Percentiles rank a stretch among this genome's conserved stretches.
Conservation (phyloP, 2,888 invertebrate genomes). For the Drosophila incognita region DNA sequence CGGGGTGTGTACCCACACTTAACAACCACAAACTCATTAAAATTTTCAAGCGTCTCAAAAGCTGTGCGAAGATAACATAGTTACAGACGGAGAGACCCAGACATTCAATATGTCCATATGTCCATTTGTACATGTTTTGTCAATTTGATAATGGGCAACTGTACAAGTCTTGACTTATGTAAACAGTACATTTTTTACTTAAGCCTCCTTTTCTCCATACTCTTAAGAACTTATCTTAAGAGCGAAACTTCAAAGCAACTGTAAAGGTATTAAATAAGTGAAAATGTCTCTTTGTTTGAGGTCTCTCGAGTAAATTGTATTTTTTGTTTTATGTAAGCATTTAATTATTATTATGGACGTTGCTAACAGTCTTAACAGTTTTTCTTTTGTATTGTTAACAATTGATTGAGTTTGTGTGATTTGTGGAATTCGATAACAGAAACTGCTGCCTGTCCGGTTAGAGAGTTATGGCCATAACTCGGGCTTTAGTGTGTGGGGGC, state of each 20-base stretch:
- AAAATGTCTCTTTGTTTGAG: too few species aligned
- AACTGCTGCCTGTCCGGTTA: neutral
- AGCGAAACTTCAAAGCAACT: neutral
- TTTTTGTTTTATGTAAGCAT: neutral
- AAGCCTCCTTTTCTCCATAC: neutral
- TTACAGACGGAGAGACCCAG: neutral
- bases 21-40: slow-evolving; percentile 37
- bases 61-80: slow-evolving; percentile 5
- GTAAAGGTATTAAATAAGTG: too few species aligned
- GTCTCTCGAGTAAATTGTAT: neutral
- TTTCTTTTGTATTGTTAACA: neutral
- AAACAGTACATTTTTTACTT: neutral
- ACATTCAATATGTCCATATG: neutral
- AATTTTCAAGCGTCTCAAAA: slow-evolving; percentile 22
- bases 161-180: neutral
- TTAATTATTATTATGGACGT: neutral
- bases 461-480: slow-evolving; percentile 21
- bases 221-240: neutral
- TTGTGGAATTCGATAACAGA: neutral
- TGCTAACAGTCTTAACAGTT: too few species aligned
- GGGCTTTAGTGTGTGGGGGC: slow-evolving; percentile 42
- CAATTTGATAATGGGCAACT: slow-evolving; percentile 22
- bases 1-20: slow-evolving; percentile 49
- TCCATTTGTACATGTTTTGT: neutral
- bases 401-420: neutral